Conservation (phyloP, 2,797 vertebrate species). For the Muscicapa striata region DNA sequence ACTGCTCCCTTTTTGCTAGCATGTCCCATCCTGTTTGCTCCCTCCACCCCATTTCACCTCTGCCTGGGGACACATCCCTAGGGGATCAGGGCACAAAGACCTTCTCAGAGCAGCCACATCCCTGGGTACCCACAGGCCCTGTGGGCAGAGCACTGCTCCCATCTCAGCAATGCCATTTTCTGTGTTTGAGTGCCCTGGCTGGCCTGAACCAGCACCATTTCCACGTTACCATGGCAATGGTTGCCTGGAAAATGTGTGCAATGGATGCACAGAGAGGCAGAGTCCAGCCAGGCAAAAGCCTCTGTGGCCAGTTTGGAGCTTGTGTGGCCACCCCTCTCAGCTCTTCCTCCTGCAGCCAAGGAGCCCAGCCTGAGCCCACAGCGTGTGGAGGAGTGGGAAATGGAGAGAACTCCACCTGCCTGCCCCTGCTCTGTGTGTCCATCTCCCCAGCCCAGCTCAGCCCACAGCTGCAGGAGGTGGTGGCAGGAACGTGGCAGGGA, state of each 20-base stretch:
- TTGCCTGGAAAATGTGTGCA: not conserved
- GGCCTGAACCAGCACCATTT: not conserved
- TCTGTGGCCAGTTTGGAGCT: fast-evolving
- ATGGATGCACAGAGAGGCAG: not conserved
- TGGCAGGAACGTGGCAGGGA: not conserved
- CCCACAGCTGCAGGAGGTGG: not conserved
- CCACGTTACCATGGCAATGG: conserved; percentile 33
- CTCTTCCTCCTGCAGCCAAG: not conserved
- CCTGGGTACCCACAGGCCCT: not conserved
- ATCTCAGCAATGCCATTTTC: not conserved
- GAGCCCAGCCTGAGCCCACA: fast-evolving
- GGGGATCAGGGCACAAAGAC: fast-evolving
- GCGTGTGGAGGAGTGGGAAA: fast-evolving
- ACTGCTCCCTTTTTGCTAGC: not conserved
- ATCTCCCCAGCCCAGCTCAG: not conserved
- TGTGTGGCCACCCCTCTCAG: fast-evolving
- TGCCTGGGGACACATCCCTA: not conserved
- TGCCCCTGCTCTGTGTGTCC: fast-evolving
- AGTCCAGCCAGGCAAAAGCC: not conserved
- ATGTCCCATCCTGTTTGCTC: not conserved
- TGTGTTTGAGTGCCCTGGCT: not conserved
- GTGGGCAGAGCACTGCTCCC: not conserved
- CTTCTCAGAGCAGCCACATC: not conserved
- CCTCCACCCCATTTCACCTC: not conserved
- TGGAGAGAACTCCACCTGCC: not conserved